Base-by-base conservation (phyloP, 2,113 vertebrate genomes). In the Bostrychus sinensis region DNA sequence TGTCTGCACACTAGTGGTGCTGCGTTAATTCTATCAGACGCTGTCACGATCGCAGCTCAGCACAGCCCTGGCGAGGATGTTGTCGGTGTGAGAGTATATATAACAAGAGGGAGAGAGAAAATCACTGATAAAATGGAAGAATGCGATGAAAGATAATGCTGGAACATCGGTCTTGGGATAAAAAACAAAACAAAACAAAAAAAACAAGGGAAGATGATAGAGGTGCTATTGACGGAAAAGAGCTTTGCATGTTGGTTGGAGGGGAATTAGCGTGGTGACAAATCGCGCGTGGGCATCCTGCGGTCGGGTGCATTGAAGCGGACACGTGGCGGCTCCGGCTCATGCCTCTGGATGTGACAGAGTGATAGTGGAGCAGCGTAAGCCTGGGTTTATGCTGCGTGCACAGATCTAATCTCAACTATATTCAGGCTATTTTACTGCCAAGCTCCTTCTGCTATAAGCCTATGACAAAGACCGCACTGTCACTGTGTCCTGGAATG, bases 11-110 rank as follows among this genome's bases (percentile, higher is more conserved):
- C 70, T 56, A 58, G 75, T 72, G 60, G 71, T 48, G 25, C 41
- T 62, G 76, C 72, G 56, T 71, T 83, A 79, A 89, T 89, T 84
- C 76, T 46, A 74, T 88, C 80, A 77, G 86, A 88, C 58, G 37
- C 65, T 34, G 83, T 87, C 86, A 86, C 82, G 53, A 89, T 86
- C 54, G 74, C 58, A 58, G 77, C 85, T 84, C 75, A 75, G 70
- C 54, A 62, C 32, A 63, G 63, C 72, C 53, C 13, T 16, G 75
- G 78, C 74, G 38, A 48, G 56, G 38, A 19, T 79, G 69, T 82
- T 81, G 45, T 19, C 10, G 75, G 79, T 77, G 78, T 71, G 53
- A 63, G 58, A 72, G 59, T 25, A 20, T 23, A 16, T 19, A 9
- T 45, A 60, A 37, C 17, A 17, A 56, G 66, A 32, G 58, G 3